Base-by-base conservation (phyloP, 2,888 invertebrate species). In the Pogonocherus hispidulus region DNA sequence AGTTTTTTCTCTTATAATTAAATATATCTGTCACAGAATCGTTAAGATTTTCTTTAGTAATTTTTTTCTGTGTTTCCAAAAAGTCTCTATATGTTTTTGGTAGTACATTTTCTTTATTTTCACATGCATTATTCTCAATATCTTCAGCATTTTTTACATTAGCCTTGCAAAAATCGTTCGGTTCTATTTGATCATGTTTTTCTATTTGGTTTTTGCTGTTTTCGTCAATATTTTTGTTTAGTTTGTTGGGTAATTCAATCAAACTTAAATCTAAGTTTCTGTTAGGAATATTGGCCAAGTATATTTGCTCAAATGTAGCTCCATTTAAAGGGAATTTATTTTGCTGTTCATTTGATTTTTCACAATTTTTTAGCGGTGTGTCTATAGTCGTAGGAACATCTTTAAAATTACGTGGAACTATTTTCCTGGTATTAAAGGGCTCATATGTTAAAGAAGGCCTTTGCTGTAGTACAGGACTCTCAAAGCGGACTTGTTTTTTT, bases 261-360 rank as follows among this genome's bases (percentile, higher is more conserved):
- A 85, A 67, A 74, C 85, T 85, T 63, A 85, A 79, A 77, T 86
- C 86, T 60, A 86, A 74, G 46, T 83, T 78, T 63, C 83, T 76
- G 72, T 81, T 84, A 20, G 86, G 85, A 32, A 85, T 78, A 71
- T 85, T 85, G 9, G 83, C 83, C 82, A 84, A 80, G 71, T 85
- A 85, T 56, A 85, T 81, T 76, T 85, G 79, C 66, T 84, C 81
- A 76, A 85, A 84, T 41, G 77, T 79, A 67, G 78, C 72, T 18
- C 69, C 74, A 41, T 63, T 71, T 62, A 65, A 56, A 11, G 41
- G 55, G 63, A 32, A 19, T 35, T 44, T 35, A 18, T 14, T 46
- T 6, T 5, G 8, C 11, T 16, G 27, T 4, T n/a, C n/a, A n/a
- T n/a, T n/a, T n/a, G n/a, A n/a, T n/a, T n/a, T n/a, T n/a, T n/a